Evolutionary conservation across 2,113 vertebrate species (phyloP).

Genomic region (Syngnathus floridae): DNA sequence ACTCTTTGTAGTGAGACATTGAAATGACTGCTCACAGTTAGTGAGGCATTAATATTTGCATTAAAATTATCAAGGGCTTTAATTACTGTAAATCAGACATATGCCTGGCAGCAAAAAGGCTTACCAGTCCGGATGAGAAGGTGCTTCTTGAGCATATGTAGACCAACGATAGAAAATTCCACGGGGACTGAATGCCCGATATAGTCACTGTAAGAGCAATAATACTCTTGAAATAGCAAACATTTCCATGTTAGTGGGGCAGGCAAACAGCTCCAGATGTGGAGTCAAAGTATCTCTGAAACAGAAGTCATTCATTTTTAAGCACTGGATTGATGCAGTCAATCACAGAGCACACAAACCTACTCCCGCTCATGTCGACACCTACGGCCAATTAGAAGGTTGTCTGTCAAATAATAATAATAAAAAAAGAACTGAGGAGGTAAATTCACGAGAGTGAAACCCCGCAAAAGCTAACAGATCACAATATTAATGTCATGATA

Average conservation of each 20-base stretch:
- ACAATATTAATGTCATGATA: background rate
- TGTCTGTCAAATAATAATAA: background rate
- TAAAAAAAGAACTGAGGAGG: background rate
- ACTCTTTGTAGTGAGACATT: background rate
- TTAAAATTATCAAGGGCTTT: constrained; percentile 8
- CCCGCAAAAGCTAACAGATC: background rate
- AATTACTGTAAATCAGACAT: constrained; percentile 10
- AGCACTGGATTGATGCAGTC: background rate
- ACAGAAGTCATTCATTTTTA: background rate
- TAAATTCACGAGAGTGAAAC: background rate
- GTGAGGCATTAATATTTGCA: constrained; percentile 6
- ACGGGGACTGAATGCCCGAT: background rate
- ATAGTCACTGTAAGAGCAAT: background rate
- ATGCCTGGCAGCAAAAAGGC: background rate
- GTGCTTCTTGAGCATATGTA: background rate
- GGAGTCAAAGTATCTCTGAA: background rate
- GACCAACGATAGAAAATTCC: constrained; percentile 2
- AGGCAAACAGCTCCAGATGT: background rate
- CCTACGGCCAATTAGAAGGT: background rate
- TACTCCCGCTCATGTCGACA: background rate
- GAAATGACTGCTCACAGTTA: constrained; percentile 1
- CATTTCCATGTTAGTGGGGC: background rate
- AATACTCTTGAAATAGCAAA: background rate
- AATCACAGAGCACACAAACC: background rate
- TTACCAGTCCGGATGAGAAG: background rate